Conservation (phyloP, 2,113 vertebrate species). For the Pedetes capensis region DNA sequence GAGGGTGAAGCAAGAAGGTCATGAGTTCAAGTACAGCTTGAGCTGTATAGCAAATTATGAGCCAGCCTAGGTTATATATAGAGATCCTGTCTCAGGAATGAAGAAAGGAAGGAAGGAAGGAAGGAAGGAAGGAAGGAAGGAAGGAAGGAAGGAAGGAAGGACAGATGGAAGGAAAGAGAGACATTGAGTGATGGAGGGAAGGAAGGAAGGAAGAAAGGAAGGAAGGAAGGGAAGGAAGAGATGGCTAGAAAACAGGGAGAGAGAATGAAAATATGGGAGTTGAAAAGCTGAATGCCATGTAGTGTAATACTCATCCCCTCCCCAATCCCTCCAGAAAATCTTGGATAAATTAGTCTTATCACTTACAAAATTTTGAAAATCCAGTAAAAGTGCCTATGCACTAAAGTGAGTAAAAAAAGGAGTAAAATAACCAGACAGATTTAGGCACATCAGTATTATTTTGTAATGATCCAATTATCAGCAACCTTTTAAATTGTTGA, state of each 20-base stretch:
- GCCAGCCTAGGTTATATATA: neutral
- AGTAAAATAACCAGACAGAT: neutral
- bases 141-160: too few species aligned
- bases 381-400: neutral
- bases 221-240: neutral
- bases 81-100: neutral
- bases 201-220: neutral
- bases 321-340: neutral
- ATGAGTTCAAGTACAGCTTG: neutral
- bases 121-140: too few species aligned
- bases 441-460: neutral
- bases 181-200: neutral
- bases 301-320: neutral
- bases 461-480: neutral
- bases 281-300: neutral
- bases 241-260: neutral
- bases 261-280: neutral
- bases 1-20: neutral
- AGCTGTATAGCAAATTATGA: too few species aligned
- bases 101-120: too few species aligned
- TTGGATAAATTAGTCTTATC: neutral
- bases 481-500: neutral
- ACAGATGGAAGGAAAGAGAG: too few species aligned
- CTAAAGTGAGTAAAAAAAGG: neutral
- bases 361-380: constrained; percentile 13